Conservation (phyloP, 2,888 invertebrate species). For the Tenthredo notha region DNA sequence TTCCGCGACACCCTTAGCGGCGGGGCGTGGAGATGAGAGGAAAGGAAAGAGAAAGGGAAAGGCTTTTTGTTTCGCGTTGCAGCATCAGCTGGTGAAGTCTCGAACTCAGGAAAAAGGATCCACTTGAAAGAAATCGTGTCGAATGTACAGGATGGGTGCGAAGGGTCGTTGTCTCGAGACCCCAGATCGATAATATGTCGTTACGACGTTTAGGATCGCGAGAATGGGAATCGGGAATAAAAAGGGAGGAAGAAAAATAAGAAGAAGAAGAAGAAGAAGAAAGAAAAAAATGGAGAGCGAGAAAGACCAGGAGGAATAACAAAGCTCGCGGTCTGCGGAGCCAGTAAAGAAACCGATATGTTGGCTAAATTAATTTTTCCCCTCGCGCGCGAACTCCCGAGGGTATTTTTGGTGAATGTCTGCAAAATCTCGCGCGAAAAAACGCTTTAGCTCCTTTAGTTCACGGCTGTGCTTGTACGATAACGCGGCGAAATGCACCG, state of each 20-base stretch:
- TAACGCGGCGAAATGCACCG: slow-evolving; percentile 28
- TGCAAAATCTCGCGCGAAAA: neutral
- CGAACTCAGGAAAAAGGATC: slow-evolving; percentile 14
- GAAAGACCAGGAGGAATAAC: slow-evolving; percentile 42
- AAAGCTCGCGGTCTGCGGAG: slow-evolving; percentile 24
- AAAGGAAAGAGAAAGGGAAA: neutral
- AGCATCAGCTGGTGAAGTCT: slow-evolving; percentile 47
- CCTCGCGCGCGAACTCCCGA: slow-evolving; percentile 29
- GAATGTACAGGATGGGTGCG: slow-evolving; percentile 3
- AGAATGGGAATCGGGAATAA: slow-evolving; percentile 28
- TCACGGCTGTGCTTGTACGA: slow-evolving; percentile 12
- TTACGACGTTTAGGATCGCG: slow-evolving; percentile 49
- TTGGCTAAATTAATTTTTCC: slow-evolving; percentile 50
- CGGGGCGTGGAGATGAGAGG: neutral
- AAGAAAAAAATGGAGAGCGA: neutral
- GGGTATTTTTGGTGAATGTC: slow-evolving; percentile 16
- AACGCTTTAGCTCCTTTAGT: neutral
- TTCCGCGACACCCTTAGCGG: slow-evolving; percentile 47
- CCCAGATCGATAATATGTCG: slow-evolving; percentile 49
- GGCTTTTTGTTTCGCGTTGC: slow-evolving; percentile 12
- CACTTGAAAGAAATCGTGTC: slow-evolving; percentile 6
- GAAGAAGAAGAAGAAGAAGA: neutral
- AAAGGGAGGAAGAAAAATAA: neutral
- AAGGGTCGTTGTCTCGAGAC: slow-evolving; percentile 42
- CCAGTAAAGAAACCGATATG: slow-evolving; percentile 46